phyloP scores from a whole-genome alignment of 2,888 invertebrate species.

The Thumatha senex region DNA sequence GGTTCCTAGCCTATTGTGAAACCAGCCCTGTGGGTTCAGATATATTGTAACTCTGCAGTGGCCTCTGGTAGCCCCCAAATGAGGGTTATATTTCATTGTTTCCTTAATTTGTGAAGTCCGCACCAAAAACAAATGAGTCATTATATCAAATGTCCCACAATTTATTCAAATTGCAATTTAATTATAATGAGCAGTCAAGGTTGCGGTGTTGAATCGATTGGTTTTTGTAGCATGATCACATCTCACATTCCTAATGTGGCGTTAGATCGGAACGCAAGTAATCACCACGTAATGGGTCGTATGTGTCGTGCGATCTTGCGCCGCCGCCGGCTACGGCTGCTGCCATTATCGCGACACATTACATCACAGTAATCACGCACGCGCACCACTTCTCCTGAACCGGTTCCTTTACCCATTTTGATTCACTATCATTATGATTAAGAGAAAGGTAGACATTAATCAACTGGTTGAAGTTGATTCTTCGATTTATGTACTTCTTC shows the following conservation, averaged over 20 bases:
- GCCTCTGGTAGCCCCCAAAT: no score
- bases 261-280: background rate
- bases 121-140: no score
- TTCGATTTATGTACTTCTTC: background rate
- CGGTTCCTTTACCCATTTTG: conserved; percentile 19
- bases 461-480: background rate
- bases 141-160: no score
- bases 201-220: background rate
- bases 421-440: conserved; percentile 27
- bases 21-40: no score
- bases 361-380: conserved; percentile 30
- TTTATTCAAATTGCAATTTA: no score
- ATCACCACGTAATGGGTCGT: background rate
- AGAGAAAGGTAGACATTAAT: conserved; percentile 27
- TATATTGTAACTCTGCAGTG: no score
- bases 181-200: background rate
- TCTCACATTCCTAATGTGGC: background rate
- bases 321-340: conserved; percentile 11
- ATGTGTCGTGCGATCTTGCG: conserved; percentile 2
- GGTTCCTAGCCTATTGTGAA: no score
- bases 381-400: conserved; percentile 12
- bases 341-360: conserved; percentile 18
- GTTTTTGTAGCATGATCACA: no score
- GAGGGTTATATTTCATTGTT: no score
- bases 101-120: no score